Evolutionary conservation across 2,888 invertebrate species (phyloP), one percentile per base, ranked within the genome.

Genomic region (Cybosia mesomella): DNA sequence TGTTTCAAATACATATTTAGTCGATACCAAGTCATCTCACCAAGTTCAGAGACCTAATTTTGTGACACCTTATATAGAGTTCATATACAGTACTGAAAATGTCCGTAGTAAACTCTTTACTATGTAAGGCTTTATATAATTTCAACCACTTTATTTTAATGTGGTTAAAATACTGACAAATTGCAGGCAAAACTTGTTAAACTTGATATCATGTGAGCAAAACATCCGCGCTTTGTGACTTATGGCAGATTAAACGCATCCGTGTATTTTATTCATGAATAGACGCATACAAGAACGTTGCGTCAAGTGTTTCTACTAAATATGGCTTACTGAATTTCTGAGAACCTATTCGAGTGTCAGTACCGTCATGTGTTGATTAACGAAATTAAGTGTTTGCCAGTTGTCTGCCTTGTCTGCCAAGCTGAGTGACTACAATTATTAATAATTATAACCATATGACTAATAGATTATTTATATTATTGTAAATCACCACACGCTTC

Each of bases 321-420:
- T 66, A 69, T 68, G 66, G 54, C 64, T 61, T 68, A 68, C 67
- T 69, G 68, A 72, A 65, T 66, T 85, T 83, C 86, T 75, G 39
- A 77, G 83, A 88, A 87, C 81, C 64, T 75, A 81, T 83, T 85
- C 63, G 76, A 80, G 83, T 83, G 76, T 74, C 72, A 71, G 71
- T 83, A 79, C 79, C 78, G 82, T 84, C 85, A 87, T 82, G 68
- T 67, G 74, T 82, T 83, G 79, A 85, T 86, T 85, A 84, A 81
- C 82, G 75, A 80, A 83, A 84, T 84, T 76, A 82, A 85, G 77
- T 82, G 80, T 80, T 78, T 79, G 83, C 83, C 80, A 84, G 83
- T 78, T 79, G 83, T 83, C 80, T 85, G 83, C 73, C 77, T 68
- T 66, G 63, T 34, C 49, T 72, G n/a, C 13, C 11, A 8, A 0